These are phyloP conservation scores for Goniozus legneri DNA, from an alignment of 1,140 invertebrate genomes.

Conservation along the genomic window DNA sequence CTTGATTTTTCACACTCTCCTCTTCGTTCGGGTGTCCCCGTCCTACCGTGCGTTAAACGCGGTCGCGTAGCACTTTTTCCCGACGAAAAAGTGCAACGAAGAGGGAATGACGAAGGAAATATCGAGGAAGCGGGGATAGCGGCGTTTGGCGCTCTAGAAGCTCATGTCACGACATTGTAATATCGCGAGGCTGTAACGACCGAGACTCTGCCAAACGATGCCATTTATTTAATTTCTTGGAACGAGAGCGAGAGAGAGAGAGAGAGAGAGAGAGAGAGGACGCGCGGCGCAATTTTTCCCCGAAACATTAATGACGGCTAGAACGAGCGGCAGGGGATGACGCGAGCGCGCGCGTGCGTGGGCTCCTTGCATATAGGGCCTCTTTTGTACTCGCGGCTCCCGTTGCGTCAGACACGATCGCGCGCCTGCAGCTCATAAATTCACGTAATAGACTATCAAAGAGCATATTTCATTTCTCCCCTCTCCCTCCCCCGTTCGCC, in stretches of 20 bases:
- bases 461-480: too few relatives aligned
- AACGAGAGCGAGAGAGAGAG: too few relatives aligned
- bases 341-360: background rate
- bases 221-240: constrained; percentile 45
- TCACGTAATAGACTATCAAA: too few relatives aligned
- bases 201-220: constrained; percentile 49
- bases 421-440: too few relatives aligned
- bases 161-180: constrained; percentile 16
- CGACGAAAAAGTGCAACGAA: constrained; percentile 9
- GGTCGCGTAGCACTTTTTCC: constrained; percentile 27
- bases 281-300: constrained; percentile 29
- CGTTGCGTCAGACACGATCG: too few relatives aligned
- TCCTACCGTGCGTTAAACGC: constrained; percentile 8
- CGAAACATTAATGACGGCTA: constrained; percentile 34
- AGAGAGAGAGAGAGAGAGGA: too few relatives aligned
- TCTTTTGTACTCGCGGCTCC: too few relatives aligned
- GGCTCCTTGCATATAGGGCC: background rate
- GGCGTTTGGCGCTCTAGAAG: too few relatives aligned
- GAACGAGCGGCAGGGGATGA: too few relatives aligned
- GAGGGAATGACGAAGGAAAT: constrained; percentile 2
- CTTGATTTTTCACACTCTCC: too few relatives aligned
- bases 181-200: constrained; percentile 29
- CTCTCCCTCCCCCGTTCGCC: too few relatives aligned
- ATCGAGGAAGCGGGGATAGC: background rate
- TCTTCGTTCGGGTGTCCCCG: constrained; percentile 13